Conservation (phyloP, 2,888 invertebrate genomes). For the Chrysina gloriosa region DNA sequence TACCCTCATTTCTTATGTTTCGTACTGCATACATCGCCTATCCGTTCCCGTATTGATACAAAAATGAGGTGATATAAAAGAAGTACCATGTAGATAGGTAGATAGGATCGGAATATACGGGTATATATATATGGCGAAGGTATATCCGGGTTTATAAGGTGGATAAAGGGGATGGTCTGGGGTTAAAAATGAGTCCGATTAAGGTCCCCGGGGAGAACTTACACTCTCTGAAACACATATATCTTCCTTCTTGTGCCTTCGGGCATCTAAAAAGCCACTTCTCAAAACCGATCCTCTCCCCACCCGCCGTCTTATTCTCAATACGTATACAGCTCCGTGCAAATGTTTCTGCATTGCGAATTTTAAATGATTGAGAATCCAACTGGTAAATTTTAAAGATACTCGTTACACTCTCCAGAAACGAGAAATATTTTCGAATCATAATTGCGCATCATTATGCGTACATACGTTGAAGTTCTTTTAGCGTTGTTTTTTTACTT, state of each 20-base stretch:
- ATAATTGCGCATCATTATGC: no score
- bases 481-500: no score
- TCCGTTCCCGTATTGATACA: not conserved
- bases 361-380: no score
- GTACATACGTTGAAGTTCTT: no score
- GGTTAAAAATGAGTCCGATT: conserved; percentile 59
- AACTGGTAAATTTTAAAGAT: no score
- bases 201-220: conserved; percentile 57
- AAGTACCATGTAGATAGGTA: conserved; percentile 14
- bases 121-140: conserved; percentile 27
- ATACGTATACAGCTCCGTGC: no score
- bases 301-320: not conserved
- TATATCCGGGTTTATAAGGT: conserved; percentile 52
- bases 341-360: no score
- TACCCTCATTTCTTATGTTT: no score
- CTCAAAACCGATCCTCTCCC: conserved; percentile 43
- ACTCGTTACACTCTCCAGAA: no score
- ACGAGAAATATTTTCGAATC: no score
- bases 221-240: conserved; percentile 55
- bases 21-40: not conserved
- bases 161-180: conserved; percentile 52
- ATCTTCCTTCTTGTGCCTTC: conserved; percentile 47
- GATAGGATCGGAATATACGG: conserved; percentile 18
- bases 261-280: conserved; percentile 48
- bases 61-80: conserved; percentile 15